Base-by-base conservation (phyloP, 2,888 invertebrate species). In the Crepidodera aurea region DNA sequence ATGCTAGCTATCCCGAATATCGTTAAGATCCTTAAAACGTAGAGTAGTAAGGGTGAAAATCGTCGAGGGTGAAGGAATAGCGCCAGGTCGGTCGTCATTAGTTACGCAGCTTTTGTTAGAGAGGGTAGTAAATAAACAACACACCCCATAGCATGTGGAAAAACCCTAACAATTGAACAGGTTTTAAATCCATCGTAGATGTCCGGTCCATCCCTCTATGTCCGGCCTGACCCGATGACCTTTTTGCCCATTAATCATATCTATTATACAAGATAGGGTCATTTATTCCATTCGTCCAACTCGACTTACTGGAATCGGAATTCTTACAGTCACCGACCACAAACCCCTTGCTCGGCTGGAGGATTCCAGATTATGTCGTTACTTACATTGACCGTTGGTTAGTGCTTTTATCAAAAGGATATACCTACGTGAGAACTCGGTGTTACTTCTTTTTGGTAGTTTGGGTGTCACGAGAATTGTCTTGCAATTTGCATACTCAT, bases 161-260 rank as follows among this genome's bases (percentile, higher is more conserved):
- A 59, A 56, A 50, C 74, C 73, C 73, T 75, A 75, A 75, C 75
- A 64, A 74, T 63, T 70, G 73, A 76, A 76, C 76, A 77, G 78
- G 77, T 78, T 78, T 76, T 74, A 76, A 75, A 77, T 76, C 76
- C 77, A 76, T 74, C 73, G 72, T 73, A 73, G 70, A 75, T 76
- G 77, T 77, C 77, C 77, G 75, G 77, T 77, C 71, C 76, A 79
- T 78, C 79, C 80, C 78, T 79, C 72, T 75, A 78, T 78, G 79
- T 78, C 80, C 79, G 79, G 77, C 76, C 75, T 79, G 79, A 81
- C 79, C 82, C 76, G 74, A 67, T 73, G 79, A 79, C 81, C 81
- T 78, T 73, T 70, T 74, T 79, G 78, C 78, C 81, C 80, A 82
- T 82, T 81, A 81, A 82, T 82, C 81, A 82, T 80, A 79, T 80